These are phyloP conservation scores for Lasaia peninsularis DNA, from an alignment of 1,140 invertebrate genomes.

Conservation along the genomic window DNA sequence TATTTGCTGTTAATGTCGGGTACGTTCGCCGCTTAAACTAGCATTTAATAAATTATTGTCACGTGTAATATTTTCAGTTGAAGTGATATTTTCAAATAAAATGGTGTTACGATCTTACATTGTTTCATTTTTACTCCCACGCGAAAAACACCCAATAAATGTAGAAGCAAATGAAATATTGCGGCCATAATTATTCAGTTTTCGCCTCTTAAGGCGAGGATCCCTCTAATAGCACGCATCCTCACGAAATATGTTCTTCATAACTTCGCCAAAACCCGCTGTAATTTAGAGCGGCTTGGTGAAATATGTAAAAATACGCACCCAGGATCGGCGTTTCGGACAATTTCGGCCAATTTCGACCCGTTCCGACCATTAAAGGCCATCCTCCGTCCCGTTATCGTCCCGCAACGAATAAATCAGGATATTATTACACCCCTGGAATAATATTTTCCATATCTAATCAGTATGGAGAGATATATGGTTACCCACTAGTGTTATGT, in stretches of 20 bases:
- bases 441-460: conserved; percentile 66
- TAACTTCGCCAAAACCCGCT: conserved; percentile 53
- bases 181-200: conserved; percentile 8
- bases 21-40: too few relatives aligned
- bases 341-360: conserved; percentile 53
- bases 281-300: conserved; percentile 60
- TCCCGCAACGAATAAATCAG: conserved; percentile 54
- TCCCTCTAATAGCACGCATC: conserved; percentile 46
- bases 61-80: too few relatives aligned
- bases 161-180: conserved; percentile 11
- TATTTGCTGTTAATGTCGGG: too few relatives aligned
- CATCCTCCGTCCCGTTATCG: conserved; percentile 59
- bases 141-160: conserved; percentile 4
- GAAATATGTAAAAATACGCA: conserved; percentile 64
- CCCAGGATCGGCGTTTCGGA: conserved; percentile 39
- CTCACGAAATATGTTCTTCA: conserved; percentile 63
- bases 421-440: conserved; percentile 58
- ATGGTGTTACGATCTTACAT: neutral
- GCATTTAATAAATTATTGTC: too few relatives aligned
- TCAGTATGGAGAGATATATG: conserved; percentile 57
- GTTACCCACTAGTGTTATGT: conserved; percentile 30
- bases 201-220: conserved; percentile 29
- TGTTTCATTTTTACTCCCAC: conserved; percentile 4
- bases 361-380: conserved; percentile 49
- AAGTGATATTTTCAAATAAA: too few relatives aligned